Evolutionary conservation across 1,140 invertebrate species (phyloP).

Genomic region (Macrobrachium rosenbergii): DNA sequence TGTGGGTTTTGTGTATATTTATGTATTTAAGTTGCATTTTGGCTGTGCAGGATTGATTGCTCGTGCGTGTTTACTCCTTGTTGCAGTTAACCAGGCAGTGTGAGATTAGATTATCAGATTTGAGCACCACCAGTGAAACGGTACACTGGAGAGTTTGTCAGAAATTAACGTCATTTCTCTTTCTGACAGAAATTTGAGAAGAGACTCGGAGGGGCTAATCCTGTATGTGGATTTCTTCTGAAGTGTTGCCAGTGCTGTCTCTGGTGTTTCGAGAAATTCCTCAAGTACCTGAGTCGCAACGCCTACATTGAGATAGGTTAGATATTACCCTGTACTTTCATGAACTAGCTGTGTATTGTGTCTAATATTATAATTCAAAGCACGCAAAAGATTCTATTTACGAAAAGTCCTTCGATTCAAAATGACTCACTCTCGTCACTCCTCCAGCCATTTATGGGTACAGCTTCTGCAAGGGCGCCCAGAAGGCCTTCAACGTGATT

Average conservation of each 20-base stretch:
- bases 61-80: too few relatives aligned
- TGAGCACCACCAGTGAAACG: too few relatives aligned
- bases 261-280: constrained; percentile 80
- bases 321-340: constrained; percentile 34
- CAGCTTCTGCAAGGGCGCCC: constrained; percentile 78
- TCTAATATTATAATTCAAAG: not conserved
- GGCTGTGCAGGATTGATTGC: too few relatives aligned
- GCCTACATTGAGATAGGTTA: constrained; percentile 85
- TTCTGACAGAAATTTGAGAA: constrained; percentile 42
- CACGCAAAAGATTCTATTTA: too few relatives aligned
- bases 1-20: not conserved
- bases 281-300: constrained; percentile 82
- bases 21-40: not conserved
- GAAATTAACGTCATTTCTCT: too few relatives aligned
- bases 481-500: constrained; percentile 84
- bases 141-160: too few relatives aligned
- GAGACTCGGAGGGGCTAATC: constrained; percentile 12
- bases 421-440: not conserved
- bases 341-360: not conserved
- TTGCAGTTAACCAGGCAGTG: too few relatives aligned
- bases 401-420: not conserved
- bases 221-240: constrained; percentile 49
- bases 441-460: constrained; percentile 79
- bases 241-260: constrained; percentile 82
- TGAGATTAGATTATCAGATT: too few relatives aligned